A percentile compares a stretch with the other conserved stretches of the same genome.
Evolutionary conservation across 2,888 invertebrate species (phyloP).

Genomic region (Napeogenes inachia): DNA sequence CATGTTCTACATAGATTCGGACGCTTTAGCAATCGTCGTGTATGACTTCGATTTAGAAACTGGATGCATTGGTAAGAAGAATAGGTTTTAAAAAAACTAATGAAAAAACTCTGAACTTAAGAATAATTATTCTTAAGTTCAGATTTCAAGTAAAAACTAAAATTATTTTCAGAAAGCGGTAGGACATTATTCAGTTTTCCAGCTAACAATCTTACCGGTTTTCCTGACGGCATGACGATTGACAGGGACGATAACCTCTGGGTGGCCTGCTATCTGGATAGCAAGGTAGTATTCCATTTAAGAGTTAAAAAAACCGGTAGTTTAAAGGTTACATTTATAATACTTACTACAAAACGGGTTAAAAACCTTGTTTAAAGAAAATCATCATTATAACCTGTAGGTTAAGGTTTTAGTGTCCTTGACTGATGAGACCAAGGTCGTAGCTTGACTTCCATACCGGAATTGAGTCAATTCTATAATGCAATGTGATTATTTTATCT

Average conservation of each 20-base stretch:
- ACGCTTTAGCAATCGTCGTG: slow-evolving; percentile 80
- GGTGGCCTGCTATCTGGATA: slow-evolving; percentile 82
- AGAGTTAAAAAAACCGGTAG: too few species aligned
- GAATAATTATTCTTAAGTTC: slow-evolving; percentile 30
- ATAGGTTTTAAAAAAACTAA: slow-evolving; percentile 42
- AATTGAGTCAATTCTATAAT: too few species aligned
- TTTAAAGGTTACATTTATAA: too few species aligned
- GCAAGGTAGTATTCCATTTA: slow-evolving; percentile 66
- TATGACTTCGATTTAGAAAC: slow-evolving; percentile 81
- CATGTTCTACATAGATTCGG: slow-evolving; percentile 88
- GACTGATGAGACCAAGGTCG: too few species aligned
- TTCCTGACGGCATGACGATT: slow-evolving; percentile 88
- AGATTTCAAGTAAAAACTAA: too few species aligned
- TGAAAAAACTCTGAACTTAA: slow-evolving; percentile 29
- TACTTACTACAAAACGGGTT: too few species aligned
- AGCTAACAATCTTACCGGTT: slow-evolving; percentile 74
- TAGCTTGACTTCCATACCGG: too few species aligned
- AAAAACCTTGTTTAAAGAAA: too few species aligned
- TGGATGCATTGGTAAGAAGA: slow-evolving; percentile 78
- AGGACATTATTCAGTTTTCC: slow-evolving; percentile 77
- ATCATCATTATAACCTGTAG: too few species aligned
- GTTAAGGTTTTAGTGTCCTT: too few species aligned
- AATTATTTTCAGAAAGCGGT: slow-evolving; percentile 70
- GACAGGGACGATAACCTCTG: slow-evolving; percentile 87
- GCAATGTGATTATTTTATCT: too few species aligned